Conservation (phyloP, 2,113 vertebrate genomes). For the Dascyllus trimaculatus region DNA sequence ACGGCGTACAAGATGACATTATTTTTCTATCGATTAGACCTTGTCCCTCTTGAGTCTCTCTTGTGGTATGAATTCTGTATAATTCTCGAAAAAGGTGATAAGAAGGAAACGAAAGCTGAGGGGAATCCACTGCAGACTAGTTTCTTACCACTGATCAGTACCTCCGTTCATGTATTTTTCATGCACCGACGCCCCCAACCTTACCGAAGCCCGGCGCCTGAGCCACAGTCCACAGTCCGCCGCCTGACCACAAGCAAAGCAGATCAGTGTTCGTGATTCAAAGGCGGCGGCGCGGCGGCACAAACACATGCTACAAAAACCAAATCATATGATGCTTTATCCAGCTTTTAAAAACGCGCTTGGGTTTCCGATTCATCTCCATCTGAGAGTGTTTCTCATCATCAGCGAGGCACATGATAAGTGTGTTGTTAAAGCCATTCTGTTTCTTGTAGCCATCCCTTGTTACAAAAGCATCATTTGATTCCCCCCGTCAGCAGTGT, state of each 20-base stretch:
- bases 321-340: conserved; percentile 45
- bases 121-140: conserved; percentile 26
- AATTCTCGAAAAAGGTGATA: conserved; percentile 18
- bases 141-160: conserved; percentile 52
- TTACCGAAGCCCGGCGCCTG: no score
- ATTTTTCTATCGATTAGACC: conserved; percentile 71
- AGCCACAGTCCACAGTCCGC: no score
- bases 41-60: neutral
- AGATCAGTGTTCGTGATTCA: no score
- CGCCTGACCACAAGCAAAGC: no score
- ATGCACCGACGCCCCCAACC: no score
- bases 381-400: neutral
- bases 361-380: neutral
- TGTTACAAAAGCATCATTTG: neutral
- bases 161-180: conserved; percentile 23
- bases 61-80: conserved; percentile 61
- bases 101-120: conserved; percentile 22
- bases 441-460: neutral
- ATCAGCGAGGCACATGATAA: neutral
- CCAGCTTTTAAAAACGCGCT: conserved; percentile 27
- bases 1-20: conserved; percentile 55
- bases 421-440: conserved; percentile 25
- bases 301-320: conserved; percentile 15
- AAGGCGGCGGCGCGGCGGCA: no score
- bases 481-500: conserved; percentile 4